A percentile compares a stretch with the other conserved stretches of the same genome.
These are phyloP conservation scores for Notolabrus celidotus DNA, from an alignment of 2,797 vertebrate genomes.

Conservation along the genomic window DNA sequence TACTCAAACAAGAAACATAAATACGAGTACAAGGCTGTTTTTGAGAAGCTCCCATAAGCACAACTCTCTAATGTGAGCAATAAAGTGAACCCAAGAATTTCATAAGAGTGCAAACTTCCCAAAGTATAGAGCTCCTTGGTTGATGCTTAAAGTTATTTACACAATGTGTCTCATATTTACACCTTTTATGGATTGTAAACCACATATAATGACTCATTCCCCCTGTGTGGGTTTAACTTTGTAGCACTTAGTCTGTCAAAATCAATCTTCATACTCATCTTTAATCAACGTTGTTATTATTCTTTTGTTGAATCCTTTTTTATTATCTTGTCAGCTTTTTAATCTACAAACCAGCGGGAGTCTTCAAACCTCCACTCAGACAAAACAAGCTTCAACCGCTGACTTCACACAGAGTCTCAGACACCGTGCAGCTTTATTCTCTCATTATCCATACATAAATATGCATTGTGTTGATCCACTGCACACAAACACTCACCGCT, in stretches of 20 bases:
- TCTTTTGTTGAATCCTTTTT: not conserved
- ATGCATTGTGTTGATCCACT: not conserved
- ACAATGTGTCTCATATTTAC: not conserved
- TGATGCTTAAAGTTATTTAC: not conserved
- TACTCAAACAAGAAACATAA: too few relatives aligned
- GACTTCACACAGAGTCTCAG: not conserved
- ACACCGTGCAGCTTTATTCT: not conserved
- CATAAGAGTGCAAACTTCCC: not conserved
- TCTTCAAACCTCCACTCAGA: not conserved
- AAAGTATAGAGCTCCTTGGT: not conserved
- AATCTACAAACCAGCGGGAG: not conserved
- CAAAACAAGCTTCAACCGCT: not conserved
- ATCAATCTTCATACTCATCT: not conserved
- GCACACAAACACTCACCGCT: not conserved
- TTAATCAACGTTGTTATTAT: conserved; percentile 3
- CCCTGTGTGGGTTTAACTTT: not conserved
- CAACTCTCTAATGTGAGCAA: too few relatives aligned
- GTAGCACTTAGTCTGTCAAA: not conserved
- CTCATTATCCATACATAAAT: not conserved
- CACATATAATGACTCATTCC: not conserved
- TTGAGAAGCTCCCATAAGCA: too few relatives aligned
- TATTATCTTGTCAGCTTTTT: conserved; percentile 6
- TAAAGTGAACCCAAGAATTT: not conserved
- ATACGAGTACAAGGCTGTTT: too few relatives aligned
- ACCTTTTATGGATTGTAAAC: not conserved